Base-by-base conservation (phyloP, 1,140 invertebrate species). In the Bombus ignitus region DNA sequence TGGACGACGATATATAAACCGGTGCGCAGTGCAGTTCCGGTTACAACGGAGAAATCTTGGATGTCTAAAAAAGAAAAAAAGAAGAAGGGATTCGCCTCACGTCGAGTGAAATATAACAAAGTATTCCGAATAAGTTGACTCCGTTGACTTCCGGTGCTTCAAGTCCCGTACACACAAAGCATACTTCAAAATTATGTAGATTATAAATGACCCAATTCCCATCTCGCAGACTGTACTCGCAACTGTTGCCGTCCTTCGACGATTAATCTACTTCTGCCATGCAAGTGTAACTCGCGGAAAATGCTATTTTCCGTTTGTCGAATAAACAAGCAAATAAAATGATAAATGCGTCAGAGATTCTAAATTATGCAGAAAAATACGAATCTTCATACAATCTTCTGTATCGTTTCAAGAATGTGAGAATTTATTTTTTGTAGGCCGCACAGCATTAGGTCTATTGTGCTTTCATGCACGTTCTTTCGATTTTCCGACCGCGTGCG, bases 141-240 rank as follows among this genome's bases (percentile, higher is more conserved):
- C 28, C 12, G 28, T 62, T 59, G 37, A 53, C 53, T 77, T 76
- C 35, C 12, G 25, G n/a, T 10, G 74, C 25, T 15, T n/a, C 74
- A 13, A 68, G 9, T 39, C 0, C 4, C 18, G 18, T 75, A n/a
- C 22, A 32, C 75, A 32, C 28, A 13, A 8, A 35, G 32, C 25
- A 28, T 28, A 47, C 22, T n/a, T 47, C 10, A 25, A 68, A 68
- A 68, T 68, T 44, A 47, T 32, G 32, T 28, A 28, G 62, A 79
- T 79, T 68, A 79, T 47, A 47, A 68, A 66, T 68, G n/a, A 79
- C 32, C 62, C 62, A 68, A 62, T 79, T 79, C 3, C 39, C 62
- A 1, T 3, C 10, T 39, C 2, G 37, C 18, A 12, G 28, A 37
- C 18, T 39, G 62, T 79, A 78, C 66, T 47, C 68, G 13, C 3